Percentiles rank a stretch among this genome's conserved stretches.
Evolutionary conservation across 2,797 vertebrate genomes (phyloP).

Genomic region (Aulostomus chinensis): DNA sequence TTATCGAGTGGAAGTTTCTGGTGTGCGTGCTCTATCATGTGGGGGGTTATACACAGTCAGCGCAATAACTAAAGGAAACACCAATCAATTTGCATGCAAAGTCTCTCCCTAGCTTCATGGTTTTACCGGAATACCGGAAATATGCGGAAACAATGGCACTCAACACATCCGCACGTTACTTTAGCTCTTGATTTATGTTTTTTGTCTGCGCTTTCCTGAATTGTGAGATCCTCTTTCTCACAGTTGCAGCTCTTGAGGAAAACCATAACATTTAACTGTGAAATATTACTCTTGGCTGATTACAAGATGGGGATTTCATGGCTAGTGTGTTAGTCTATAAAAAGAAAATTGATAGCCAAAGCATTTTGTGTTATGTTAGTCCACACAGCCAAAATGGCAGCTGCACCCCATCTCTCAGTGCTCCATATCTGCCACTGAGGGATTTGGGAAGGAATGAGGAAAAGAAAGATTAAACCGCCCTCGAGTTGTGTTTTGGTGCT

Average conservation of each 20-base stretch:
- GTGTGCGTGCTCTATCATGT: no score
- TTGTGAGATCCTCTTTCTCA: slow-evolving; percentile 47
- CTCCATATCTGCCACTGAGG: slow-evolving; percentile 66
- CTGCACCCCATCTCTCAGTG: slow-evolving; percentile 74
- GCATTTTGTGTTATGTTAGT: slow-evolving; percentile 59
- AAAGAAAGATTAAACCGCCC: slow-evolving; percentile 36
- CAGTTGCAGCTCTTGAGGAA: slow-evolving; percentile 36
- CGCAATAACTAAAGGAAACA: no score
- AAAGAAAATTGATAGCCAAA: slow-evolving; percentile 71
- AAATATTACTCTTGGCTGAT: slow-evolving; percentile 68
- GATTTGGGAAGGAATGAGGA: slow-evolving; percentile 47
- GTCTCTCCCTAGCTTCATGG: no score
- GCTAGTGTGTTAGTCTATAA: slow-evolving; percentile 67
- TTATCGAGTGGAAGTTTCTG: no score
- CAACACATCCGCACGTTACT: no score
- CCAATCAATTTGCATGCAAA: no score
- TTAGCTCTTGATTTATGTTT: no score
- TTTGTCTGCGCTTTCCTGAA: no score
- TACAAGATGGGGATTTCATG: slow-evolving; percentile 73
- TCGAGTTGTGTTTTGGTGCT: slow-evolving; percentile 38
- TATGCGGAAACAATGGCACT: no score
- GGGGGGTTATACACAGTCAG: no score
- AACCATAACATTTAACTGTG: slow-evolving; percentile 41
- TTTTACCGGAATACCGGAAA: no score
- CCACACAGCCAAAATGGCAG: slow-evolving; percentile 64